A percentile compares a stretch with the other conserved stretches of the same genome.
phyloP scores from a whole-genome alignment of 2,797 vertebrate species.

The Schizothorax lantsangensis region DNA sequence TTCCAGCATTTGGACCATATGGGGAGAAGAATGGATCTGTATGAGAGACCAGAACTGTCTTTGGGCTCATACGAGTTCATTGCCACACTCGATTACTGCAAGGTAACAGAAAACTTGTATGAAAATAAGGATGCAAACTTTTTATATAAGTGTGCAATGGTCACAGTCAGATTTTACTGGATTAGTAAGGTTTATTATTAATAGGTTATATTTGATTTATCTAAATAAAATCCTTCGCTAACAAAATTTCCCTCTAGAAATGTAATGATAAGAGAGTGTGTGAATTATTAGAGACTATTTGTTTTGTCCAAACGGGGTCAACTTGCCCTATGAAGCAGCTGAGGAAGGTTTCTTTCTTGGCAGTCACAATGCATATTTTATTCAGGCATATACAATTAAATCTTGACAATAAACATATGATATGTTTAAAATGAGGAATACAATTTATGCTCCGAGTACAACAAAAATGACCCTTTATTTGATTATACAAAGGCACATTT shows the following conservation, averaged over 20 bases:
- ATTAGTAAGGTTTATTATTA: background rate
- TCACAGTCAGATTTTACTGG: background rate
- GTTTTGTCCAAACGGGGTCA: slow-evolving; percentile 33
- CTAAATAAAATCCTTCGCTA: background rate
- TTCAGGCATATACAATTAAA: slow-evolving; percentile 46
- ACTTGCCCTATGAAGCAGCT: slow-evolving; percentile 24
- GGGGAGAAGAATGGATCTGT: slow-evolving; percentile 89
- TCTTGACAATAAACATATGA: slow-evolving; percentile 14
- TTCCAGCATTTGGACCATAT: slow-evolving; percentile 98
- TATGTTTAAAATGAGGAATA: background rate
- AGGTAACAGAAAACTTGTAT: slow-evolving; percentile 74
- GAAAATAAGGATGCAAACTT: background rate
- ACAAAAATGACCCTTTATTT: background rate
- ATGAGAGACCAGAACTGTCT: slow-evolving; percentile 92
- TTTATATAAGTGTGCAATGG: background rate
- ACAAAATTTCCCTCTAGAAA: background rate
- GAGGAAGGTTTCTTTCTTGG: slow-evolving; percentile 47
- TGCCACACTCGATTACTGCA: slow-evolving; percentile 94
- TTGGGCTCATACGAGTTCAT: slow-evolving; percentile 93
- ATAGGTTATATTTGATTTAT: background rate
- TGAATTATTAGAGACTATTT: background rate
- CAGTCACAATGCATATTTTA: slow-evolving; percentile 51
- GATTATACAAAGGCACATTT: background rate
- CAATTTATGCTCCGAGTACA: background rate
- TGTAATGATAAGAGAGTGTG: background rate